Evolutionary conservation across 2,113 vertebrate species (phyloP).

Genomic region (Aegotheles bennettii): DNA sequence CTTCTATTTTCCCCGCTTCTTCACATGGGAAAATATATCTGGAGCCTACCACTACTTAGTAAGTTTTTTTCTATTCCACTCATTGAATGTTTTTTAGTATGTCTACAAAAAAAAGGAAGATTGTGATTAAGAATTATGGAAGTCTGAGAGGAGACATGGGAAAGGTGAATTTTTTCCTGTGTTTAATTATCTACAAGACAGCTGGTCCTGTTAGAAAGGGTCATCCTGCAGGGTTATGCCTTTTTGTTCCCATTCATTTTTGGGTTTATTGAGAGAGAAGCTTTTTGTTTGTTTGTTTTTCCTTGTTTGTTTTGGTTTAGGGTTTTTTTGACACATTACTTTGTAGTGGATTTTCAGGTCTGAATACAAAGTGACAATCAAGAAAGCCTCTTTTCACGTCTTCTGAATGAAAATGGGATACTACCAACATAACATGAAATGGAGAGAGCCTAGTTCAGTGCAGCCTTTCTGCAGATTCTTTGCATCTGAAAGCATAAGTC

Average conservation of each 20-base stretch:
- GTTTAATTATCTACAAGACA: neutral
- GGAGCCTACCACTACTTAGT: neutral
- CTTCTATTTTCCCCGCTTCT: neutral
- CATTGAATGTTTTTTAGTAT: neutral
- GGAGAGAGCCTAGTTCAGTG: neutral
- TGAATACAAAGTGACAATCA: neutral
- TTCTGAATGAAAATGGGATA: neutral
- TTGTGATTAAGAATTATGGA: neutral
- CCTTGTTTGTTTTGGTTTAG: neutral
- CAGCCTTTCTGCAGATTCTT: neutral
- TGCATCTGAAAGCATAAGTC: neutral
- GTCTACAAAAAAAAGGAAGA: neutral
- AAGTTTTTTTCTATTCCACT: neutral
- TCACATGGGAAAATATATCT: neutral
- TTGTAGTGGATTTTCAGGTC: neutral
- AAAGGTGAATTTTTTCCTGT: neutral
- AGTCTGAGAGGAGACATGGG: neutral
- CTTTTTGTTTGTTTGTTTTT: neutral
- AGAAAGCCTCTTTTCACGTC: neutral
- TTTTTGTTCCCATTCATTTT: neutral
- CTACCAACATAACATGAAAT: neutral
- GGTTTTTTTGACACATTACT: neutral
- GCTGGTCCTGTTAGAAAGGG: neutral
- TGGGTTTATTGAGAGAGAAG: neutral
- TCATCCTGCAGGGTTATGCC: fast-evolving